These are phyloP conservation scores for Cyprinodon tularosa DNA, from an alignment of 2,113 vertebrate species.

Conservation along the genomic window DNA sequence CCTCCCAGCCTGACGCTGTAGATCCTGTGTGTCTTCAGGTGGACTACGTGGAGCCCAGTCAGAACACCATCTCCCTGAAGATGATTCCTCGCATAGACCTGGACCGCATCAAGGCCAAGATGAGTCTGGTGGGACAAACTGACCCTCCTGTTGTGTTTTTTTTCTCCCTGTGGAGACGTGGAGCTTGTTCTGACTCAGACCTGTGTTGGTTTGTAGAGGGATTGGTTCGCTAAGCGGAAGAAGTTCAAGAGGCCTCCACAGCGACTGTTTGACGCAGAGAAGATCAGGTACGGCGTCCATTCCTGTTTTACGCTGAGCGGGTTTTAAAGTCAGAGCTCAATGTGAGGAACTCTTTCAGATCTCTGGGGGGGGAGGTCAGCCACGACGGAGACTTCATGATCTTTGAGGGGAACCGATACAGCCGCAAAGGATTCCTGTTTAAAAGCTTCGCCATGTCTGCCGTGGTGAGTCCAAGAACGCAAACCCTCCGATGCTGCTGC, in stretches of 20 bases:
- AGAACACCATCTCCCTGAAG: slow-evolving; percentile 96
- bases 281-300: slow-evolving; percentile 84
- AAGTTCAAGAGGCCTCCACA: slow-evolving; percentile 93
- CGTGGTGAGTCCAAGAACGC: slow-evolving; percentile 82
- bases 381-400: slow-evolving; percentile 97
- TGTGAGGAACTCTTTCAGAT: slow-evolving; percentile 74
- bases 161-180: rapidly evolving
- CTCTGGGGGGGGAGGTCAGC: slow-evolving; percentile 91
- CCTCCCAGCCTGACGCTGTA: too few relatives aligned
- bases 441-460: slow-evolving; percentile 98
- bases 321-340: not conserved
- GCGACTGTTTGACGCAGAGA: slow-evolving; percentile 92
- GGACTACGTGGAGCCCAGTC: slow-evolving; percentile 95
- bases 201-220: slow-evolving; percentile 81
- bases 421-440: slow-evolving; percentile 95
- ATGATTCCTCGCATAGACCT: slow-evolving; percentile 96
- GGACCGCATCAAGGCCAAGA: slow-evolving; percentile 93
- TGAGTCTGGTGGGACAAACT: slow-evolving; percentile 86
- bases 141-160: not conserved
- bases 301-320: not conserved
- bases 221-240: slow-evolving; percentile 95
- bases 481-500: not conserved
- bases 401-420: slow-evolving; percentile 96
- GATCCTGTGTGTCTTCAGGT: slow-evolving; percentile 73
- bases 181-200: not conserved